Percentiles rank a stretch among this genome's conserved stretches.
phyloP scores from a whole-genome alignment of 1,140 invertebrate genomes.

The Zaprionus capensis region DNA sequence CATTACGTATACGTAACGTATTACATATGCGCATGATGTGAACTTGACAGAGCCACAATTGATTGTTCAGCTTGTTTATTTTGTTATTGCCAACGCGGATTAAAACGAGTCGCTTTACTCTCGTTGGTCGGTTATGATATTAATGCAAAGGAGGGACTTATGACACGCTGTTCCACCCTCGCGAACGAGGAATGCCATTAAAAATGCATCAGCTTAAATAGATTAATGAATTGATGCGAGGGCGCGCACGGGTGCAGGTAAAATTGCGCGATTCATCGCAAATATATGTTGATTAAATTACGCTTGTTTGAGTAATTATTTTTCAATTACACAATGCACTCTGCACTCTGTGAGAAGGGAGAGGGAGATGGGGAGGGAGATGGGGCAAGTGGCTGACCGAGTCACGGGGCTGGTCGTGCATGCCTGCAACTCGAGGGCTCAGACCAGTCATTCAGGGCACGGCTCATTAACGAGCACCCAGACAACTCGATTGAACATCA shows the following conservation, averaged over 20 bases:
- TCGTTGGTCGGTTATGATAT: constrained; percentile 3
- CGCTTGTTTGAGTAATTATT: constrained; percentile 59
- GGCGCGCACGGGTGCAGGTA: background rate
- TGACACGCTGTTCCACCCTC: constrained; percentile 1
- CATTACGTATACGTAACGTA: constrained; percentile 16
- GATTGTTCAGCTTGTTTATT: background rate
- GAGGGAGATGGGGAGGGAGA: background rate
- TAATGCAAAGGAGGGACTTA: constrained; percentile 21
- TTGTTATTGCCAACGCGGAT: constrained; percentile 32
- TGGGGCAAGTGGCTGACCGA: background rate
- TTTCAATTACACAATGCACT: constrained; percentile 58
- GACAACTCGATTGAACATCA: constrained; percentile 78
- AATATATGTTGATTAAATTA: constrained; percentile 1
- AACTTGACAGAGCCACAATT: constrained; percentile 31
- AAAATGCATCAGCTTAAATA: constrained; percentile 48
- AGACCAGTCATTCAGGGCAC: constrained; percentile 41
- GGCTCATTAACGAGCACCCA: constrained; percentile 70
- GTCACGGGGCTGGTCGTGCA: background rate
- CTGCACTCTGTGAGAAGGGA: background rate
- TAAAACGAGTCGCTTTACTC: background rate
- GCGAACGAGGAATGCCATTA: constrained; percentile 30
- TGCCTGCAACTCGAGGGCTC: constrained; percentile 27
- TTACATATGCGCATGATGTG: background rate
- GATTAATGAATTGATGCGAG: constrained; percentile 6
- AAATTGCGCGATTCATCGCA: background rate